These are phyloP conservation scores for Hemichromis elongatus DNA, from an alignment of 2,113 vertebrate species.

Conservation along the genomic window DNA sequence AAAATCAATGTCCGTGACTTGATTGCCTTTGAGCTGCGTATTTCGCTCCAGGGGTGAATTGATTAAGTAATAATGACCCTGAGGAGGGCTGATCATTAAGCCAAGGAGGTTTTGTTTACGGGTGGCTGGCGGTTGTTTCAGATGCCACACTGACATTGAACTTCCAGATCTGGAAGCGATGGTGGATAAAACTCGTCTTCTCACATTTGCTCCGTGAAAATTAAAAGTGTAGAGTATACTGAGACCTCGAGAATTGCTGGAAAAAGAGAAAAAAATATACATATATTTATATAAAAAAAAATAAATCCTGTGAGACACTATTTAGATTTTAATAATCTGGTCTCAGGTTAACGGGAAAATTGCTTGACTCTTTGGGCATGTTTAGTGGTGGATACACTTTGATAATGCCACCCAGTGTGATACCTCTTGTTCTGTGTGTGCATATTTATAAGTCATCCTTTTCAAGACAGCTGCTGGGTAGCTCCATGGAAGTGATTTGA, in stretches of 20 bases:
- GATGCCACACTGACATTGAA: conserved; percentile 51
- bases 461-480: conserved; percentile 50
- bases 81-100: conserved; percentile 79
- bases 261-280: not conserved
- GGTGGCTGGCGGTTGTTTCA: conserved; percentile 44
- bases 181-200: not conserved
- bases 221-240: not conserved
- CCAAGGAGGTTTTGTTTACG: conserved; percentile 72
- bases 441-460: conserved; percentile 42
- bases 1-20: conserved; percentile 78
- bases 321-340: not conserved
- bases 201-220: not conserved
- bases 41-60: conserved; percentile 83
- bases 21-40: conserved; percentile 79
- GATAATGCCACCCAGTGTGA: conserved; percentile 2
- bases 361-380: not conserved
- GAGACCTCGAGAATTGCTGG: not conserved
- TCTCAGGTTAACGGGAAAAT: not conserved
- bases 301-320: not conserved
- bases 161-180: not conserved
- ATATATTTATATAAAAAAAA: not conserved
- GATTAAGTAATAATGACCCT: conserved; percentile 93
- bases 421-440: conserved; percentile 3
- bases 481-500: conserved; percentile 64
- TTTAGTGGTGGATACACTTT: not conserved